Evolutionary conservation across 1,140 invertebrate genomes (phyloP), one percentile per base, ranked within the genome.

Genomic region (Maniola jurtina): DNA sequence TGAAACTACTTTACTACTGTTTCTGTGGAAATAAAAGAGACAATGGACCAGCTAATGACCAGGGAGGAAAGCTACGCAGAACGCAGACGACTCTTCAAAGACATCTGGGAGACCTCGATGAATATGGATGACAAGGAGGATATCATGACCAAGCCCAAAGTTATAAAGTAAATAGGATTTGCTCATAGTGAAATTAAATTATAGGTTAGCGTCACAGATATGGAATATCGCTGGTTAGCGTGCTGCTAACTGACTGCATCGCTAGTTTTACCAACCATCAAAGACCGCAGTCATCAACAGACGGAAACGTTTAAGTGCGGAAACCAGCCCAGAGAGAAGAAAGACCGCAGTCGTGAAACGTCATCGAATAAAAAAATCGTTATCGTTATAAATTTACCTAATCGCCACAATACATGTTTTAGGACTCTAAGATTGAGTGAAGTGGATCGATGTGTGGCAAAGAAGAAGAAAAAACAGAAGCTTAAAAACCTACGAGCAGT

Each of bases 41-140:
- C n/a, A 25, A 78, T 79, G 77, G 69, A 75, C 36, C 54, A 55
- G 7, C 58, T 34, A 0, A 75, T 85, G 73, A 72, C 71, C 0
- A 70, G 75, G 42, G 75, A 84, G 57, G 83, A 81, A 50, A 90
- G 88, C 40, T 90, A 81, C 61, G 77, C 70, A 5, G 71, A 85
- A 15, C 73, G 86, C 6, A 72, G 88, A 6, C 75, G 79, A 55
- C 70, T 90, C 0, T 90, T 90, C 35, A 87, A 84, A 66, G 74
- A 86, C 36, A 83, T 90, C 10, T 89, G 87, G 87, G 72, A 83
- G 0, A 79, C 80, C 0, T 77, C 80, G 4, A 70, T 81, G 62
- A 61, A 77, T 36, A 70, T 80, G 0, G 73, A 82, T 34, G 75
- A 77, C 10, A 84, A 82, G 48, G 79, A 88, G 11, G 59, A 83